Evolutionary conservation across 2,888 invertebrate genomes (phyloP).

Genomic region (Parasteatoda lunata): DNA sequence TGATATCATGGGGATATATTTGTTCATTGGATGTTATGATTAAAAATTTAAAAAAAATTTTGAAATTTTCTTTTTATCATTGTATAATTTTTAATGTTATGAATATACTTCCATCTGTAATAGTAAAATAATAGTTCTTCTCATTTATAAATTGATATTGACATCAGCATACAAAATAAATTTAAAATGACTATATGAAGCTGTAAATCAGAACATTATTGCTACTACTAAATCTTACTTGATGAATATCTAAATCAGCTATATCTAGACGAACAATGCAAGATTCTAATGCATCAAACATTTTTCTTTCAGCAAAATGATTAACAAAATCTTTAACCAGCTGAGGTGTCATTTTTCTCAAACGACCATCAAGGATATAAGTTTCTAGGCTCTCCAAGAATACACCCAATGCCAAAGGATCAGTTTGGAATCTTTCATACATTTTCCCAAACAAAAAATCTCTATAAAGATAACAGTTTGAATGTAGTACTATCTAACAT

Average conservation of each 20-base stretch:
- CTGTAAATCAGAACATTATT: no score
- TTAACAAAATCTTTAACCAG: conserved; percentile 84
- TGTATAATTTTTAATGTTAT: no score
- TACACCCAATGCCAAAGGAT: conserved; percentile 79
- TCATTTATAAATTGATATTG: no score
- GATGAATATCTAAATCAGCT: conserved; percentile 84
- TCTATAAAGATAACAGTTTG: conserved; percentile 70
- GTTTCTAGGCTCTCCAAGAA: conserved; percentile 83
- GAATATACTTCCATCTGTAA: no score
- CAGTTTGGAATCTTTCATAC: conserved; percentile 76
- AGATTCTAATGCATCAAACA: conserved; percentile 80
- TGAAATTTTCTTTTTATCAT: no score
- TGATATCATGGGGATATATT: no score
- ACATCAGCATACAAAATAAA: no score
- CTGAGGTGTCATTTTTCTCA: conserved; percentile 80
- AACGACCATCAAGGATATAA: conserved; percentile 80
- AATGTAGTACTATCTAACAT: not conserved
- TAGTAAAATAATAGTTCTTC: no score
- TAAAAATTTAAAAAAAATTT: no score
- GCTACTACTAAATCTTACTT: conserved; percentile 74
- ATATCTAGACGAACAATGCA: conserved; percentile 84
- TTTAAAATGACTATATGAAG: no score
- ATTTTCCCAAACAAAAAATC: conserved; percentile 75
- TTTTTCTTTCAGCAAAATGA: conserved; percentile 79
- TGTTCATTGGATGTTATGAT: no score